Evolutionary conservation across 2,888 invertebrate genomes (phyloP).

Genomic region (Drosophila flavopinicola): DNA sequence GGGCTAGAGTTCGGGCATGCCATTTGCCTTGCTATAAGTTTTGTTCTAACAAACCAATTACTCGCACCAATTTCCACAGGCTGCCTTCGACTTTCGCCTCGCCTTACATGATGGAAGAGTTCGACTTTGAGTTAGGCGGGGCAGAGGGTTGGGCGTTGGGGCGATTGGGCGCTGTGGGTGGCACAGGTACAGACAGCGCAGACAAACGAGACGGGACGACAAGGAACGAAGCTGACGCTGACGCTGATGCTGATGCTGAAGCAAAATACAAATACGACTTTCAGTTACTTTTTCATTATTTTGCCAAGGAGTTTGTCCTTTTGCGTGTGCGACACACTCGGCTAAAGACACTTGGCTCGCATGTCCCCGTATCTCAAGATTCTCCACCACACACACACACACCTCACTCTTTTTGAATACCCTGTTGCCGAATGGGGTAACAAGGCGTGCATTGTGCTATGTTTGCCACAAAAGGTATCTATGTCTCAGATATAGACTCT

Average conservation of each 20-base stretch:
- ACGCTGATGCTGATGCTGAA: constrained; percentile 46
- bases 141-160: too few relatives aligned
- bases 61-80: constrained; percentile 79
- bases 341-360: constrained; percentile 48
- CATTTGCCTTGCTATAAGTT: constrained; percentile 70
- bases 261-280: constrained; percentile 78
- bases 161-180: too few relatives aligned
- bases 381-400: background rate
- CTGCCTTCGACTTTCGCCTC: constrained; percentile 52
- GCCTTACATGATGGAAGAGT: constrained; percentile 74
- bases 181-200: too few relatives aligned
- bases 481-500: too few relatives aligned
- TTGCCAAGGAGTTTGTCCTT: constrained; percentile 78
- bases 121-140: constrained; percentile 65
- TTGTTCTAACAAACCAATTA: constrained; percentile 79
- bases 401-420: background rate
- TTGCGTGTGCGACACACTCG: constrained; percentile 61
- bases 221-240: background rate
- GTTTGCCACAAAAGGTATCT: too few relatives aligned
- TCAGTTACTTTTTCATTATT: constrained; percentile 80
- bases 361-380: too few relatives aligned
- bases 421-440: too few relatives aligned
- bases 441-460: too few relatives aligned
- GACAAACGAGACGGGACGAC: background rate
- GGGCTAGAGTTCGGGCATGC: constrained; percentile 20